These are phyloP conservation scores for Apolygus lucorum DNA, from an alignment of 1,140 invertebrate species.

Conservation along the genomic window DNA sequence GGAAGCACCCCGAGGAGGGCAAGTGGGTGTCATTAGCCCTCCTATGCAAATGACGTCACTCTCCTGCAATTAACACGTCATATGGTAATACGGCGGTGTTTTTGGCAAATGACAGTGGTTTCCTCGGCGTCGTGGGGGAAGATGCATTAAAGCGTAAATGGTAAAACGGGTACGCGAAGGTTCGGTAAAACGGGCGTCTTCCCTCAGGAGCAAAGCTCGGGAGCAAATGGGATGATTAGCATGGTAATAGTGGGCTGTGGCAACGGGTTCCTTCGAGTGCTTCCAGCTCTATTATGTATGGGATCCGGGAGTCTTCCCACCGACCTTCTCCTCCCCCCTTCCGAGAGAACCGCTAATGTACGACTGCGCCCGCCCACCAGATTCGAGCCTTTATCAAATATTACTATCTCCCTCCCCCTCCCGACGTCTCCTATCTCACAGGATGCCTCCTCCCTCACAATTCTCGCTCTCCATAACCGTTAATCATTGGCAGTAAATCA, in stretches of 20 bases:
- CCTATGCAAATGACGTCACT: slow-evolving; percentile 22
- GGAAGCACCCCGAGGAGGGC: neutral
- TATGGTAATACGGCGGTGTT: slow-evolving; percentile 27
- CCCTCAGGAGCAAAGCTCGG: too few species aligned
- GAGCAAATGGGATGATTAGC: slow-evolving; percentile 28
- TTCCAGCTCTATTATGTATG: slow-evolving; percentile 22
- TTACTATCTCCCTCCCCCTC: neutral
- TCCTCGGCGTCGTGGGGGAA: neutral
- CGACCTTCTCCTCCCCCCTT: neutral
- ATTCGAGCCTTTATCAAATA: neutral
- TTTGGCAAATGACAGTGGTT: slow-evolving; percentile 23
- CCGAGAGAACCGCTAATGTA: neutral
- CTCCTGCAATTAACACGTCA: slow-evolving; percentile 27
- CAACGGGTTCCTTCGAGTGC: neutral
- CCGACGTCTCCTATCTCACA: neutral
- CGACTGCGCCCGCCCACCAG: neutral
- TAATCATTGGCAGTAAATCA: neutral
- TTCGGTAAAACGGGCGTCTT: neutral
- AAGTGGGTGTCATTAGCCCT: slow-evolving; percentile 17
- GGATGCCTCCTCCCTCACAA: neutral
- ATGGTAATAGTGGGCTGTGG: slow-evolving; percentile 23
- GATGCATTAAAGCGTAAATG: slow-evolving; percentile 20
- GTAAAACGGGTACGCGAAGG: neutral
- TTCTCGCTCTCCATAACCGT: neutral
- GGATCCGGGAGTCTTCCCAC: neutral